Evolutionary conservation across 1,140 invertebrate genomes (phyloP).

Genomic region (Sycophila sp.): DNA sequence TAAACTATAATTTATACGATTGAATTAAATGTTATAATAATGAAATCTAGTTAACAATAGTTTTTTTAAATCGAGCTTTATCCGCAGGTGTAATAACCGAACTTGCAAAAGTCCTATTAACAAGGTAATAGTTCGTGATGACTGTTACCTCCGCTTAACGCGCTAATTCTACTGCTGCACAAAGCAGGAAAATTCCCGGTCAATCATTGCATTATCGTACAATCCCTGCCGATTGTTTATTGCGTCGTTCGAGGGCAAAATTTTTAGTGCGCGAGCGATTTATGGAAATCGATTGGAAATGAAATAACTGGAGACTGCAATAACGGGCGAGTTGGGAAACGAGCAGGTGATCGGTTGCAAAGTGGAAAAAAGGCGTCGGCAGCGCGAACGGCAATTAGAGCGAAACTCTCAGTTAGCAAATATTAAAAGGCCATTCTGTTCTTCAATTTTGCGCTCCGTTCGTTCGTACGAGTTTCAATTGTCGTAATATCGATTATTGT

Average conservation of each 20-base stretch:
- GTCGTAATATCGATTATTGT: slow-evolving; percentile 10
- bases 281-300: slow-evolving; percentile 28
- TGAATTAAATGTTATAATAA: too few relatives aligned
- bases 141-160: slow-evolving; percentile 20
- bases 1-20: too few relatives aligned
- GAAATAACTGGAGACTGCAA: slow-evolving; percentile 17
- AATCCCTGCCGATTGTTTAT: slow-evolving; percentile 12
- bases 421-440: slow-evolving; percentile 23
- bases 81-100: slow-evolving; percentile 3
- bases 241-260: neutral
- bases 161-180: too few relatives aligned
- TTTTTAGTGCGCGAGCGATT: slow-evolving; percentile 23
- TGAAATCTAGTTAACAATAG: too few relatives aligned
- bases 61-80: neutral
- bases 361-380: neutral
- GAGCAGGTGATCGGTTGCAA: neutral
- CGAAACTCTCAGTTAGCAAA: slow-evolving; percentile 25
- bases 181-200: slow-evolving; percentile 17
- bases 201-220: slow-evolving; percentile 26
- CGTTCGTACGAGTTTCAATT: slow-evolving; percentile 7
- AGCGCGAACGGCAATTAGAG: neutral
- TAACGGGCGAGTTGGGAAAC: neutral
- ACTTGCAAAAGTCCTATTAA: slow-evolving; percentile 15
- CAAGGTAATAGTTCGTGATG: slow-evolving; percentile 28
- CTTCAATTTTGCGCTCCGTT: slow-evolving; percentile 1